These are phyloP conservation scores for Cebidichthys violaceus DNA, from an alignment of 2,113 vertebrate genomes.

Conservation along the genomic window DNA sequence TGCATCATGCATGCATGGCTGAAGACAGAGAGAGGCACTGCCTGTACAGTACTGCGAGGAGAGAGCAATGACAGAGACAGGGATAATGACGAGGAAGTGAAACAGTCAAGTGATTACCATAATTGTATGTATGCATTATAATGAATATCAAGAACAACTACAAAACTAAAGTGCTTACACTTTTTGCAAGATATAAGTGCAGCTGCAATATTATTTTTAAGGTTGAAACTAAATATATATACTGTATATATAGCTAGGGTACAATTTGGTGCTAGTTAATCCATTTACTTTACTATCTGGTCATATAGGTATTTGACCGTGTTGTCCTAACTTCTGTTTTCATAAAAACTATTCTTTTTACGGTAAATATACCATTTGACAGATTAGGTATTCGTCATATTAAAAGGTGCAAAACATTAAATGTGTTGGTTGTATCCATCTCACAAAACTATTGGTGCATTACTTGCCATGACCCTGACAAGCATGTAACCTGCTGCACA, in stretches of 20 bases:
- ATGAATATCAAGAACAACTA: slow-evolving; percentile 16
- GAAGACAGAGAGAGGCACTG: slow-evolving; percentile 36
- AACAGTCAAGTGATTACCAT: slow-evolving; percentile 10
- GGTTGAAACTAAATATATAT: not conserved
- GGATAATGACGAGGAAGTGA: not conserved
- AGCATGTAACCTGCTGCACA: slow-evolving; percentile 19
- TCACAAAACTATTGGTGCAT: not conserved
- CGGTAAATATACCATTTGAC: not conserved
- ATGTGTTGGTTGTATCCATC: not conserved
- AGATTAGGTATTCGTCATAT: not conserved
- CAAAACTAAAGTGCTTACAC: not conserved
- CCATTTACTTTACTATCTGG: not conserved
- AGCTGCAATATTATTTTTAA: not conserved
- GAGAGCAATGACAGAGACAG: slow-evolving; percentile 5
- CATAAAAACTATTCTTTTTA: not conserved
- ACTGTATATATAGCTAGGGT: not conserved
- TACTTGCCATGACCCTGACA: slow-evolving; percentile 8
- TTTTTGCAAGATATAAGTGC: not conserved
- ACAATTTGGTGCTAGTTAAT: not conserved
- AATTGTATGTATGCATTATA: slow-evolving; percentile 2
- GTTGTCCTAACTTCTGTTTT: not conserved
- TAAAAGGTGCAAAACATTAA: not conserved
- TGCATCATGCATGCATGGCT: slow-evolving; percentile 55
- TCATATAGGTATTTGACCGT: not conserved
- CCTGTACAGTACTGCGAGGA: slow-evolving; percentile 26